phyloP scores from a whole-genome alignment of 2,888 invertebrate species.

The Cantharis rustica region DNA sequence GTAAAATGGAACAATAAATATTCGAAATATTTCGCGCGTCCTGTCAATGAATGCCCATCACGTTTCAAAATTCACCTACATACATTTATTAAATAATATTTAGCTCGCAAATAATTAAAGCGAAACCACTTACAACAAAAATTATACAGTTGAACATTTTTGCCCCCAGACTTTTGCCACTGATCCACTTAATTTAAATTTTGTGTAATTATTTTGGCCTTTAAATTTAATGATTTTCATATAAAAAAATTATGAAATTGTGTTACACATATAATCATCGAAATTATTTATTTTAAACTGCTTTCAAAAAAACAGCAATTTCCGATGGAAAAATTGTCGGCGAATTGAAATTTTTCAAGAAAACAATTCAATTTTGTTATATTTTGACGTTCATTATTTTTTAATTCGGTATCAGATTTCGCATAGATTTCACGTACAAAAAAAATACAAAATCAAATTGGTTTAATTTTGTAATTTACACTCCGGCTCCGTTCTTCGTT shows the following conservation, averaged over 20 bases:
- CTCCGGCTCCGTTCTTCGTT: too few relatives aligned
- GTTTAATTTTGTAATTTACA: too few relatives aligned
- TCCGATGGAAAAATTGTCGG: not conserved
- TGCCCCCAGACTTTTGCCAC: not conserved
- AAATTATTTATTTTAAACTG: not conserved
- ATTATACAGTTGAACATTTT: not conserved
- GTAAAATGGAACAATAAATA: not conserved
- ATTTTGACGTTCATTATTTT: not conserved
- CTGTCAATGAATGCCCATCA: not conserved
- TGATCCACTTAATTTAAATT: not conserved
- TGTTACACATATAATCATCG: not conserved
- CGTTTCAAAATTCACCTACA: not conserved
- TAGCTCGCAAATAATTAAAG: not conserved
- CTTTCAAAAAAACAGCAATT: not conserved
- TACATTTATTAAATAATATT: not conserved
- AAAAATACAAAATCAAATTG: too few relatives aligned
- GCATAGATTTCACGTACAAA: too few relatives aligned
- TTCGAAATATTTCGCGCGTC: not conserved
- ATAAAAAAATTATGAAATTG: not conserved
- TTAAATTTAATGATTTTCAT: not conserved
- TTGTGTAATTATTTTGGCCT: not conserved
- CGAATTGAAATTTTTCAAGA: not conserved
- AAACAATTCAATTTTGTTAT: not conserved
- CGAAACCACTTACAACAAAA: not conserved
- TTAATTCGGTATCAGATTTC: too few relatives aligned